Base-by-base conservation (phyloP, 2,113 vertebrate species). In the Hippocampus zosterae region DNA sequence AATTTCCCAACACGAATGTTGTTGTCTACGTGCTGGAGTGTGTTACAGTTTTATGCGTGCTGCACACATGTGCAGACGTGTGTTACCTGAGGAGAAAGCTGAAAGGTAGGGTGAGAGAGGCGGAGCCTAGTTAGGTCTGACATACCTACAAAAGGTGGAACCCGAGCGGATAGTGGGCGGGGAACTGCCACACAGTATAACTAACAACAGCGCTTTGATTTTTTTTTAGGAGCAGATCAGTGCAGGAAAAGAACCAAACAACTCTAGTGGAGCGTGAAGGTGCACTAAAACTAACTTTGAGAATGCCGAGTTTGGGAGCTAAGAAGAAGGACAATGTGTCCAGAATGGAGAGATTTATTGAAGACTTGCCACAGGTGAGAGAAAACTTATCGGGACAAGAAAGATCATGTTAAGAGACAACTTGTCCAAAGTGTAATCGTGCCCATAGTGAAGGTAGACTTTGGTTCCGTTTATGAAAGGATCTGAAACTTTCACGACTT, bases 311-410 rank as follows among this genome's bases (percentile, higher is more conserved):
- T 82, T 81, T 79, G 78, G 81, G 81, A 69, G 8, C 53, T 11
- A 88, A 74, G 77, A 89, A 77, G 73, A 89, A 76, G 27, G 81
- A 86, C 21, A 74, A 27, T 59, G 9, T 1, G 0, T 3, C 73
- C 68, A 86, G 53, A 62, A 67, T 81, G 76, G 84, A 85, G 0
- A 71, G 33, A 70, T 0, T 10, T 50, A 37, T 2, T 0, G 63
- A 56, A 1, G 52, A 74, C 41, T 1, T 89, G 25, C 88, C 88
- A 15, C 81, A 89, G 88, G 89, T 91, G 81, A 72, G 84, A 82
- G 15, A 68, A n/a, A 2, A 42, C 1, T 23, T 1, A 12, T 13
- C 33, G 1, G 16, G 9, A 63, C 12, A 44, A 44, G 12, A 42
- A 25, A 27, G 25, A 3, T 33, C 18, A 21, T 25, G 37, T 46